Evolutionary conservation across 2,797 vertebrate genomes (phyloP), one percentile per base, ranked within the genome.

Genomic region (Galagoides demidoff): DNA sequence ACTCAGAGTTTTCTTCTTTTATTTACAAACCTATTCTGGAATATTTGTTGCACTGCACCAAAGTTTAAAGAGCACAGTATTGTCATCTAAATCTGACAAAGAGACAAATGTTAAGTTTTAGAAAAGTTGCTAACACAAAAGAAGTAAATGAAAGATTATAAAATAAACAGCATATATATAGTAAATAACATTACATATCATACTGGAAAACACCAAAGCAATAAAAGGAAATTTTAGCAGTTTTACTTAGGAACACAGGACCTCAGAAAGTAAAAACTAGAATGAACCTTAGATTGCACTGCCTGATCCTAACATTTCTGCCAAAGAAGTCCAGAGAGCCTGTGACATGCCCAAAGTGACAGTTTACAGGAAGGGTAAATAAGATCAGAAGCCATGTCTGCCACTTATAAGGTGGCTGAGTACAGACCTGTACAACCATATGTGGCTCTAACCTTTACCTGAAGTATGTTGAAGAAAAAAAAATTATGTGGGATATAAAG

Each of bases 201-300:
- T 49, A 77, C 37, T 82, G 43, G 45, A 95, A 92, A 89, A 73
- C 68, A 70, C 78, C 59, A 78, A 59, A 39, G 82, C 78, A 85
- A 89, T 77, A 89, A 89, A 94, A 55, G 61, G 68, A 71, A 89
- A 91, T 66, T 66, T 89, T 95, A 76, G 64, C 25, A 64, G 68
- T 66, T 85, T 17, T 85, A 43, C 31, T 90, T 68, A 82, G 57
- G 27, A 89, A 68, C 49, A 93, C 5, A 82, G 31, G 8, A 64
- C 16, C 66, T 77, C 49, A 71, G 66, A 94, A 88, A 45, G n/a
- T 45, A 37, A 85, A 61, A 92, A 63, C 7, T 52, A 19, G 55
- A 74, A 88, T 66, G 63, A 89, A 45, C 13, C 29, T 77, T 55
- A 66, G 37, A 39, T 78, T n/a, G 63, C 25, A 37, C 1, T 90